Evolutionary conservation across 92 coral and sea anemone genomes (phyloP), one percentile per base, ranked within the genome.

Genomic region (Epizoanthus illoricatus): DNA sequence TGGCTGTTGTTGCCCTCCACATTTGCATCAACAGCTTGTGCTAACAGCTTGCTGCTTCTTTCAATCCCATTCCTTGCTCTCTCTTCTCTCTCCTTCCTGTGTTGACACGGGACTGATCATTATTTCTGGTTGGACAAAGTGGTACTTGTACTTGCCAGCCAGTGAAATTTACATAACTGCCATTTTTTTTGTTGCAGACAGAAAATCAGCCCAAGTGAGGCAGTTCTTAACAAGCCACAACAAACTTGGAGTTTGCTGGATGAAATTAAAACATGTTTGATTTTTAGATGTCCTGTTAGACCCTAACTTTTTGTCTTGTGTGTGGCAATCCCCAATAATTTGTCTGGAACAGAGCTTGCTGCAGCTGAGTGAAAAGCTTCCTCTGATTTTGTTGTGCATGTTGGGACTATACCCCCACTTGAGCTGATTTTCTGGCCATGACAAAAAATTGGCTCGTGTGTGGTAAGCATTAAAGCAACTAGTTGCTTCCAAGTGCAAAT

Each of bases 51-150:
- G 67, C 93, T 93, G 45, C 76, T 84, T 63, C 92, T 88, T 49
- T 75, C 88, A 39, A 59, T 56, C 16, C 98, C 98, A 73, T 87
- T 89, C 15, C 65, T 75, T 58, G 90, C 97, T 71, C 88, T 92
- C 24, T 73, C 88, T 86, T 96, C 99, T 85, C 99, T 88, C 62
- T 96, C 99, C 73, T 90, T 95, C 75, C 98, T 96, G 66, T 79
- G 43, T n/a, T 43, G 57, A 80, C n/a, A 60, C 5, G 65, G 5
- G 18, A 74, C 11, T 18, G 39, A 3, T 20, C 19, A 71, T 21
- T 71, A 5, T 9, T 7, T n/a, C 7, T 4, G 9, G 54, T 17
- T 5, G 7, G 20, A 17, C 47, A 71, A 65, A 18, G 39, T 39
- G 28, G n/a, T 28, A 28, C 28, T 24, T 7, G n/a, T 28, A 28